These are phyloP conservation scores for Prostheceraeus crozeri DNA, from an alignment of 2,888 invertebrate species.

Conservation along the genomic window DNA sequence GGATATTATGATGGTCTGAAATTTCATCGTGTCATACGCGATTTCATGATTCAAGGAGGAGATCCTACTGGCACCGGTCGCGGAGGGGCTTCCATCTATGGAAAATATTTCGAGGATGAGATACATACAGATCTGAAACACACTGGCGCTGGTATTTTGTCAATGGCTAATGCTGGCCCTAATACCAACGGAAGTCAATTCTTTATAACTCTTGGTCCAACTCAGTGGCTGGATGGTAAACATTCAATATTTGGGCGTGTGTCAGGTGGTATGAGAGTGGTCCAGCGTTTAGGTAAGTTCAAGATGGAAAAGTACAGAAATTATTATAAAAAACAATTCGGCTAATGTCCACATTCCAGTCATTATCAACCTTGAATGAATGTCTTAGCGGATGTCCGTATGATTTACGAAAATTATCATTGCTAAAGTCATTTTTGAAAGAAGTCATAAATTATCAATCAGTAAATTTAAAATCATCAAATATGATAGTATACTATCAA, in stretches of 20 bases:
- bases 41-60: constrained; percentile 66
- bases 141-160: constrained; percentile 76
- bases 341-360: too few relatives aligned
- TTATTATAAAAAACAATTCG: too few relatives aligned
- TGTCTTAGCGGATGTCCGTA: too few relatives aligned
- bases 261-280: constrained; percentile 76
- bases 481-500: too few relatives aligned
- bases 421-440: too few relatives aligned
- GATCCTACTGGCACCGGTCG: constrained; percentile 92
- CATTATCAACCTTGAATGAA: too few relatives aligned
- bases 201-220: constrained; percentile 88
- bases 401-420: too few relatives aligned
- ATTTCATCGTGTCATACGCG: constrained; percentile 84
- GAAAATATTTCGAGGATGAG: constrained; percentile 87
- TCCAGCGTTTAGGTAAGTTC: constrained; percentile 82
- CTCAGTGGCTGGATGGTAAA: constrained; percentile 94
- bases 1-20: constrained; percentile 92
- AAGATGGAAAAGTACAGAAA: too few relatives aligned
- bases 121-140: constrained; percentile 86
- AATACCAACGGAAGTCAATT: constrained; percentile 96
- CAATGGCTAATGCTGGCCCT: constrained; percentile 97
- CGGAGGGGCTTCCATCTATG: constrained; percentile 93
- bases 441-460: too few relatives aligned
- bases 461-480: too few relatives aligned
- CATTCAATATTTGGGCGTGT: constrained; percentile 90